Base-by-base conservation (phyloP, 2,797 vertebrate species). In the Morelia viridis region DNA sequence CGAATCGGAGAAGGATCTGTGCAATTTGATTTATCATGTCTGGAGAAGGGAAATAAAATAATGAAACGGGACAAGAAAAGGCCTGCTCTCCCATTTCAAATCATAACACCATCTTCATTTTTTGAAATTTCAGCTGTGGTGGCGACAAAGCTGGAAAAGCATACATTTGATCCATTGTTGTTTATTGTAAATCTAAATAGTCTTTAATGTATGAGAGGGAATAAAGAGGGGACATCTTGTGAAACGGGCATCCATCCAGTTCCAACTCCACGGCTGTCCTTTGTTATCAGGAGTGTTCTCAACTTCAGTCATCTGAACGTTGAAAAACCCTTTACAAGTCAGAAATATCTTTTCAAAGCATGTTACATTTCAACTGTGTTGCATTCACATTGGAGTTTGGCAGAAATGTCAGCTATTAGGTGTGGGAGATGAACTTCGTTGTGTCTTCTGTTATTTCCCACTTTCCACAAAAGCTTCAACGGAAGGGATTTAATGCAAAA, bases 1-100 rank as follows among this genome's bases (percentile, higher is more conserved):
- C 9, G 41, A 4, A 22, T 3, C 5, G 0, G 90, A 53, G 90
- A 92, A 91, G 10, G 76, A 65, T 91, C 93, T 4, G 0, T 4
- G 0, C 0, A 0, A 7, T 6, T 0, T 3, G 12, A 31, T 90
- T 86, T 15, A 22, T 13, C 64, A 0, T 53, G 87, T 68, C 0
- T 4, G 2, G 60, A 62, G 31, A 64, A 65, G 22, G n/a, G n/a
- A 28, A 41, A 28, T 7, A 0, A 64, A 60, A 57, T 57, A 87
- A 65, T 0, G 4, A 46, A n/a, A 19, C n/a, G 76, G 19, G 41
- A 83, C 84, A 17, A 68, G 26, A 12, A 86, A 35, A 58, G 65
- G 26, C 15, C 0, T 10, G 13, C 85, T 17, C 3, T 28, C 0
- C 13, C 28, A 1, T 60, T 92, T 8, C 89, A 24, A 76, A 0